These are phyloP conservation scores for Dione vanillae DNA, from an alignment of 2,888 invertebrate genomes.

Conservation along the genomic window DNA sequence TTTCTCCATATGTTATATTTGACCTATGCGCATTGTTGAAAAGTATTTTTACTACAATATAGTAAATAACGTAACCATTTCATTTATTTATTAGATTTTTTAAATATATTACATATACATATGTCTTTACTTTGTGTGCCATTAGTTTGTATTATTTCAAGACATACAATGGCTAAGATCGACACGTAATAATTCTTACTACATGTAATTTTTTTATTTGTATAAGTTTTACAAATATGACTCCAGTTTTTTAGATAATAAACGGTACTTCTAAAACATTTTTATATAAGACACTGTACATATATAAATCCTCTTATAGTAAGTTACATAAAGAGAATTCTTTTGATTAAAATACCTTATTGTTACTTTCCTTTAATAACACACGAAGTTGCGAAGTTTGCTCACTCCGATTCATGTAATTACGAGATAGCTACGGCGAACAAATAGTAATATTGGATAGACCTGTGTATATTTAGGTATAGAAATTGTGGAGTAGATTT, in stretches of 20 bases:
- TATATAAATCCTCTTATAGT: not conserved
- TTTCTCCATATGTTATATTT: slow-evolving; percentile 14
- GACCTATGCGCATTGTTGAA: not conserved
- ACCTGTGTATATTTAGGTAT: not conserved
- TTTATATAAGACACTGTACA: not conserved
- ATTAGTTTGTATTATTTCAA: not conserved
- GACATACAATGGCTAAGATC: no score
- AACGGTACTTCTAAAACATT: not conserved
- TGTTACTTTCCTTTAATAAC: slow-evolving; percentile 9
- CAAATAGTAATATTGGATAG: slow-evolving; percentile 11
- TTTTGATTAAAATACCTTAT: slow-evolving; percentile 14
- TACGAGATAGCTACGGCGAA: slow-evolving; percentile 7
- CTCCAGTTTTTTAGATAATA: not conserved
- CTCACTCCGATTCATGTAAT: slow-evolving; percentile 20
- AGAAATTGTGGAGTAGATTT: slow-evolving; percentile 11
- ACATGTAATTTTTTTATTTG: not conserved
- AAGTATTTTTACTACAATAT: no score
- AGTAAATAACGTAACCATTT: no score
- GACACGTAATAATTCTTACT: slow-evolving; percentile 6
- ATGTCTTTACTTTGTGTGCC: no score
- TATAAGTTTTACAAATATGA: not conserved
- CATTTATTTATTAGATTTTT: no score
- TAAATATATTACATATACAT: not conserved
- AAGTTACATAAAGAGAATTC: slow-evolving; percentile 5
- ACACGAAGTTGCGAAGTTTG: slow-evolving; percentile 5